Evolutionary conservation across 2,888 invertebrate genomes (phyloP), one percentile per base, ranked within the genome.

Genomic region (Volucella inanis): DNA sequence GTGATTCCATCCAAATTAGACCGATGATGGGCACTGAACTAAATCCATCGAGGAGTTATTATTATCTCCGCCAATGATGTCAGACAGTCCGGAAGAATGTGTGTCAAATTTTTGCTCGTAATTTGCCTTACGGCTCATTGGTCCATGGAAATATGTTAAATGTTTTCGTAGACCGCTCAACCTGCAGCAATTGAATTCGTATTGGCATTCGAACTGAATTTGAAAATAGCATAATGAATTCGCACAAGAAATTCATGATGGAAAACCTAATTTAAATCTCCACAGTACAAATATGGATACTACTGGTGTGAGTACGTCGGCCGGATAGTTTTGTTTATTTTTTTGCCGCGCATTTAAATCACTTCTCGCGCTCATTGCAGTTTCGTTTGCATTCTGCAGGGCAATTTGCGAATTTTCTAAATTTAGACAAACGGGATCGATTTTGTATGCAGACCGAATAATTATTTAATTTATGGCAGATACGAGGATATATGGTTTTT

Each of bases 1-100:
- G 39, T 57, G 57, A 39, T 39, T n/a, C 57, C 14, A 12, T 15
- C 15, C 1, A 14, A 39, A 57, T 39, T 38, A 55, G 54, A 55
- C 12, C 3, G 39, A 57, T 39, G 57, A 39, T 57, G 57, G 10
- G 39, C 14, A 57, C 14, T 55, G 38, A 8, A 8, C 38, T 39
- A 31, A 38, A 39, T 15, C 14, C 39, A 4, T 39, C 3, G 14
- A 1, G 8, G 12, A 22, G 6, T 18, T 38, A 38, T 54, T 31
- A 54, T 54, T 54, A 55, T 38, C 39, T 39, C 10, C 31, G 31
- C 39, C 57, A 39, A 57, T 57, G 57, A 57, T 57, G 57, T 57
- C 57, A 57, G 55, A 11, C 10, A 31, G 31, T 31, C 4, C 31
- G 18, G 11, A 11, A 8, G 57, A 14, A 57, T 57, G 57, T 39